These are phyloP conservation scores for Brevipalpus yothersi DNA, from an alignment of 1,140 invertebrate species.

Conservation along the genomic window DNA sequence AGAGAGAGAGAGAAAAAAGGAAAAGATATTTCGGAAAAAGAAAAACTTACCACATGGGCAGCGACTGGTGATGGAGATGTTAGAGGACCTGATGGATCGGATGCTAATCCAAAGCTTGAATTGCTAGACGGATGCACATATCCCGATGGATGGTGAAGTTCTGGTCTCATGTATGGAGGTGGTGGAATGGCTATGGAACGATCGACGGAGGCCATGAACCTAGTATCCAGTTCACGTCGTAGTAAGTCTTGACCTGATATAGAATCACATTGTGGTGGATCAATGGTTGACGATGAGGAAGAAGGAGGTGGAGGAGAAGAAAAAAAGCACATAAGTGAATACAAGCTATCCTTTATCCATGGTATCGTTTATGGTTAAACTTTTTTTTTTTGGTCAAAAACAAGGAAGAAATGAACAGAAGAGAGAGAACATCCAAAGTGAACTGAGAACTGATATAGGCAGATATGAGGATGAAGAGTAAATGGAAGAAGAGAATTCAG, in stretches of 20 bases:
- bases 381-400: too few relatives aligned
- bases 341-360: too few relatives aligned
- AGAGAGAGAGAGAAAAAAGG: conserved; percentile 3
- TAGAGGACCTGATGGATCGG: conserved; percentile 22
- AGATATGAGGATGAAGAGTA: too few relatives aligned
- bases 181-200: conserved; percentile 28
- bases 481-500: too few relatives aligned
- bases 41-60: conserved; percentile 15
- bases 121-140: conserved; percentile 45
- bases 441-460: too few relatives aligned
- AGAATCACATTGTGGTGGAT: background rate
- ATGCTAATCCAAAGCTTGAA: conserved; percentile 33
- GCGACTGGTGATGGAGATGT: conserved; percentile 14
- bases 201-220: conserved; percentile 55
- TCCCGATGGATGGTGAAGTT: conserved; percentile 40
- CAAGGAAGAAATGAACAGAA: too few relatives aligned
- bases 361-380: too few relatives aligned
- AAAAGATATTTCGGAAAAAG: background rate
- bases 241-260: conserved; percentile 38
- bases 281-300: too few relatives aligned
- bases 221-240: conserved; percentile 63
- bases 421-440: too few relatives aligned
- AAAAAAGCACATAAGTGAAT: too few relatives aligned
- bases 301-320: too few relatives aligned
- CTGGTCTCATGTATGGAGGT: conserved; percentile 42